phyloP scores from a whole-genome alignment of 2,797 vertebrate species.

The Mormyrus hasselquistii region DNA sequence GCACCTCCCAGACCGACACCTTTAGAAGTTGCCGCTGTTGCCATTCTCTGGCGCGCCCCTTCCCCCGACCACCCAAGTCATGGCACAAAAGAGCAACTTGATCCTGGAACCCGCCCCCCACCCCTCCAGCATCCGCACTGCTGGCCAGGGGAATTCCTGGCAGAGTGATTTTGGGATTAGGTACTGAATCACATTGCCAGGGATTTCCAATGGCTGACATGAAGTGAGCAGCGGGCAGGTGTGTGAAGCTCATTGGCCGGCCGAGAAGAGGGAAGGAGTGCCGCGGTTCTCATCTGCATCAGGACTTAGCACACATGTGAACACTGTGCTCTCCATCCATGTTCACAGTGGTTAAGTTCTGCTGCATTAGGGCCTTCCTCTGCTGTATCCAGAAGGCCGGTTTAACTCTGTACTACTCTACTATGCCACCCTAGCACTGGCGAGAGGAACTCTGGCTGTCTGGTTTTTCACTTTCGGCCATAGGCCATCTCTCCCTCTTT shows the following conservation, averaged over 20 bases:
- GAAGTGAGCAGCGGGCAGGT: slow-evolving; percentile 44
- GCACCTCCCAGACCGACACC: not conserved
- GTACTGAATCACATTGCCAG: slow-evolving; percentile 96
- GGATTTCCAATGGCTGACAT: slow-evolving; percentile 89
- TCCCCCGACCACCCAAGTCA: not conserved
- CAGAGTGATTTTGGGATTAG: slow-evolving; percentile 84
- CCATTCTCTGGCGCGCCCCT: not conserved
- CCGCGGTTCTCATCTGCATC: slow-evolving; percentile 55
- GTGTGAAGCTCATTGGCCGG: slow-evolving; percentile 17
- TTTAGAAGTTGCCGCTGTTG: not conserved
- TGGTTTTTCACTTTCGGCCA: not conserved
- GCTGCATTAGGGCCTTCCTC: slow-evolving; percentile 57
- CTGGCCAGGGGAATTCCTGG: slow-evolving; percentile 90
- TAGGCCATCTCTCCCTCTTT: not conserved
- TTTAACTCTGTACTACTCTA: not conserved
- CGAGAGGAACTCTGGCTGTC: not conserved
- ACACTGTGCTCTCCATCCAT: slow-evolving; percentile 64
- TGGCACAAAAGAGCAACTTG: not conserved
- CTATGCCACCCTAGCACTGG: not conserved
- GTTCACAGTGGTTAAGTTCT: slow-evolving; percentile 99
- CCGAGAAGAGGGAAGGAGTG: slow-evolving; percentile 22
- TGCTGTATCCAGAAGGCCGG: not conserved
- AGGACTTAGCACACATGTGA: slow-evolving; percentile 93
- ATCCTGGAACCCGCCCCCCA: slow-evolving; percentile 7
- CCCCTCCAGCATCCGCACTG: slow-evolving; percentile 49